These are phyloP conservation scores for Phocides pigmalion DNA, from an alignment of 1,140 invertebrate species.

Conservation along the genomic window DNA sequence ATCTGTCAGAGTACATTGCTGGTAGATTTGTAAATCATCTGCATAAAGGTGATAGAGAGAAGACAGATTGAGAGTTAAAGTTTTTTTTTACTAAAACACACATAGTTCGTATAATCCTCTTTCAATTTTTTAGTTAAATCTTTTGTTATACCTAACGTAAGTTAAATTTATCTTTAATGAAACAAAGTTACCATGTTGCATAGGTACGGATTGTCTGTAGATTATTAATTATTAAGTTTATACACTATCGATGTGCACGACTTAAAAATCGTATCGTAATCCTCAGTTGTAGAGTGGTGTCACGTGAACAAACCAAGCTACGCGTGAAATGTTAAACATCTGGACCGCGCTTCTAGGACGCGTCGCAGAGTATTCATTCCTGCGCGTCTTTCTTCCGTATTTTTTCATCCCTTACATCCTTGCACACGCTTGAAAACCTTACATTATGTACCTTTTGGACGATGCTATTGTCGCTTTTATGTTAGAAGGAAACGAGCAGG, in stretches of 20 bases:
- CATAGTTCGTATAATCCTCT: no score
- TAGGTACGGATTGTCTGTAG: no score
- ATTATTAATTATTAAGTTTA: neutral
- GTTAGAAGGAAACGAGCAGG: no score
- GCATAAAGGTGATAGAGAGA: no score
- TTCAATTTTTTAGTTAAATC: no score
- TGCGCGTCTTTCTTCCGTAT: constrained; percentile 43
- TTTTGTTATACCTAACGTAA: no score
- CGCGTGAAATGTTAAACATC: constrained; percentile 59
- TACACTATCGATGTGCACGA: neutral
- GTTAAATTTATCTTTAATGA: no score
- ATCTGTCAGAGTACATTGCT: no score
- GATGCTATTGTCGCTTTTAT: neutral
- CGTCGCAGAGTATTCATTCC: constrained; percentile 53
- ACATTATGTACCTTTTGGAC: neutral
- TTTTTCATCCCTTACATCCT: constrained; percentile 46
- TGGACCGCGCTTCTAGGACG: constrained; percentile 54
- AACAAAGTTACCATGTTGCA: no score
- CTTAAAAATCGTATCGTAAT: constrained; percentile 10
- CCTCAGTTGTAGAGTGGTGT: constrained; percentile 20
- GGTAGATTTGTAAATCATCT: no score
- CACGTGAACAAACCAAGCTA: constrained; percentile 41
- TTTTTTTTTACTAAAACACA: no score
- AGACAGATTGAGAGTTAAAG: no score
- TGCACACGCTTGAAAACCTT: constrained; percentile 27